Conservation (phyloP, 2,113 vertebrate genomes). For the Rhabdomys dilectus region DNA sequence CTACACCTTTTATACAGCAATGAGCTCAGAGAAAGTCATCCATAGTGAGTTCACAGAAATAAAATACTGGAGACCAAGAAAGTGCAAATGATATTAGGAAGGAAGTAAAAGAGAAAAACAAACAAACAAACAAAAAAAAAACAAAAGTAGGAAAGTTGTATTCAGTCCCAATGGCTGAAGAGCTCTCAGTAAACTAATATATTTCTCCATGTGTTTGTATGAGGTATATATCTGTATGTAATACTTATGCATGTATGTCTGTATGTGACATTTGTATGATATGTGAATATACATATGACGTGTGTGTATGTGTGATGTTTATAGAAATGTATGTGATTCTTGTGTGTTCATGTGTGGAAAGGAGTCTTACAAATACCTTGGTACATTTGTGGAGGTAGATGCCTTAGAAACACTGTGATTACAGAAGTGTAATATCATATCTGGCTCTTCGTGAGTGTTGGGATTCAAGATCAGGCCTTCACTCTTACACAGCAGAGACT, state of each 20-base stretch:
- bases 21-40: background rate
- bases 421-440: background rate
- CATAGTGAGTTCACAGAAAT: background rate
- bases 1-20: background rate
- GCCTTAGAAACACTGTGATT: background rate
- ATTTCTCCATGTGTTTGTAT: background rate
- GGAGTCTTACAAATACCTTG: background rate
- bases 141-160: background rate
- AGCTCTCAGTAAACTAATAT: background rate
- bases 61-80: background rate
- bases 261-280: background rate
- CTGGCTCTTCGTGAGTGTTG: background rate
- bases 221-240: background rate
- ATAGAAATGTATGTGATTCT: background rate
- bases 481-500: background rate
- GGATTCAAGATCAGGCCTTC: background rate
- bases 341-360: background rate
- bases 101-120: no score
- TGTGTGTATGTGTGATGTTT: background rate
- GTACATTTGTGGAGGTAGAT: background rate
- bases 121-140: no score
- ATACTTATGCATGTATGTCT: background rate
- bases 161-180: constrained; percentile 53
- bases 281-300: background rate
- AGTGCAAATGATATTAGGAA: background rate